Evolutionary conservation across 1,140 invertebrate genomes (phyloP).

Genomic region (Acromyrmex echinatior): DNA sequence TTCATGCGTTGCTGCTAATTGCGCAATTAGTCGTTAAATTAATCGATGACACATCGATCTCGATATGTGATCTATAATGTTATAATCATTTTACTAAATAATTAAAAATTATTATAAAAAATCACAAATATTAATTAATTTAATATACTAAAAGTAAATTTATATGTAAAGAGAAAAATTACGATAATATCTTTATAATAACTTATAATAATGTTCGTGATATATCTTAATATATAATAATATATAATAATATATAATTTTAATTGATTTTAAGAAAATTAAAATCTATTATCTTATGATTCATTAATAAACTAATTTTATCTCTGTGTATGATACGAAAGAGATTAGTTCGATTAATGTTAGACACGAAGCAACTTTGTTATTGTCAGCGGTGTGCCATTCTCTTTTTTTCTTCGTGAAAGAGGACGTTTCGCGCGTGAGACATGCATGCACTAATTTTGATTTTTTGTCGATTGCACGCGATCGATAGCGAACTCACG

Average conservation of each 20-base stretch:
- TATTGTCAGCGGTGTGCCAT: background rate
- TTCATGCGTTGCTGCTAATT: background rate
- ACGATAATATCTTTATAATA: background rate
- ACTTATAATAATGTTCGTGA: background rate
- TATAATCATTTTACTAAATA: background rate
- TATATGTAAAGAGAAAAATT: background rate
- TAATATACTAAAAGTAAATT: background rate
- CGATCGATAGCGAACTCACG: constrained; percentile 59
- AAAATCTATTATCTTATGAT: background rate
- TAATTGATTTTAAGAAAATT: background rate
- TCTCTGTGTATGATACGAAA: background rate
- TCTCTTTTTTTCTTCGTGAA: background rate
- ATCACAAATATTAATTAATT: background rate
- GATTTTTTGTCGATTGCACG: constrained; percentile 64
- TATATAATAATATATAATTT: background rate
- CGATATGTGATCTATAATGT: background rate
- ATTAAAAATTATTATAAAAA: background rate
- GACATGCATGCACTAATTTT: constrained; percentile 66
- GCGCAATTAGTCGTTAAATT: constrained; percentile 27
- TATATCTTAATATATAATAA: background rate
- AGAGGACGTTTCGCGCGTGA: constrained; percentile 40
- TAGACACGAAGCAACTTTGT: constrained; percentile 21
- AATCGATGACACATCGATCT: background rate
- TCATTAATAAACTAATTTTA: background rate
- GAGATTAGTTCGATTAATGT: background rate